Base-by-base conservation (phyloP, 2,888 invertebrate species). In the Cheilosia impressa region DNA sequence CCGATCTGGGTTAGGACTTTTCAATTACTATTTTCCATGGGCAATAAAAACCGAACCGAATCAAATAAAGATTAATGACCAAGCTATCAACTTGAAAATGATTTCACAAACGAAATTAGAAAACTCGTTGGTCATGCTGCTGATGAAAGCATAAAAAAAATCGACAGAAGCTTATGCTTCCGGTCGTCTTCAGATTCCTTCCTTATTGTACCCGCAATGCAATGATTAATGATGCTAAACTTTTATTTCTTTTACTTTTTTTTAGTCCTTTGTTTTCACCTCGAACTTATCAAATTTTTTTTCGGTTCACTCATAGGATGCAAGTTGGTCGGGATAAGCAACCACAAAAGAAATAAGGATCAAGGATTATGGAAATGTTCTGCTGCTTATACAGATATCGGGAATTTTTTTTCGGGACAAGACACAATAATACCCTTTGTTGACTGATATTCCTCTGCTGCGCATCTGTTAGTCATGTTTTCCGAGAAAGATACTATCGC, bases 1-100 rank as follows among this genome's bases (percentile, higher is more conserved):
- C 17, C 2, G 10, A 55, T 63, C 38, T 58, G 13, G 27, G 62
- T 62, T 53, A 43, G 7, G 19, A 66, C 45, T 68, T 75, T 80
- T 80, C 80, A 80, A 75, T 80, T 75, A 45, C 62, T 55, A 57
- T 63, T 76, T 47, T 50, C 19, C 17, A 24, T 65, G 62, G 24
- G 58, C 38, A 60, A 68, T 60, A 68, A 53, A 76, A 68, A 55
- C 24, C 15, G 34, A 45, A 60, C 52, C 31, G 57, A 55, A 71
- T 63, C 69, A 81, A 81, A 76, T 81, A 68, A 81, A 81, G 81
- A 81, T 81, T 81, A 71, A 81, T 81, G 81, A 71, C 57, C 58
- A 41, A 65, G 50, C 58, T 45, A 81, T 71, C 63, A 65, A 34
- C 68, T 57, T 57, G 55, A 63, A 81, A 81, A 71, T 76, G 55